Evolutionary conservation across 1,140 invertebrate species (phyloP).

Genomic region (Microplitis demolitor): DNA sequence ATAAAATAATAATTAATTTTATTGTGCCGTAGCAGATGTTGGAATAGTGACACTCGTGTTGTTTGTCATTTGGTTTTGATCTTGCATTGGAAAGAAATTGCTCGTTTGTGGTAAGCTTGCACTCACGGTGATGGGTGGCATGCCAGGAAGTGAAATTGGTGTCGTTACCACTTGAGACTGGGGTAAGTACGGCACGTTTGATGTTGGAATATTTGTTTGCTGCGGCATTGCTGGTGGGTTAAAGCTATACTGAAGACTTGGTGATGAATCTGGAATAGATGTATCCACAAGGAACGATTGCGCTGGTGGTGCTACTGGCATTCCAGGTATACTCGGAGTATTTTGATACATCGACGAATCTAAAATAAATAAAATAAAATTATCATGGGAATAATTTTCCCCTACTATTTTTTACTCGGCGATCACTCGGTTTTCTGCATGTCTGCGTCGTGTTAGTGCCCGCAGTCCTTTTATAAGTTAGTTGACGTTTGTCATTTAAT

Average conservation of each 20-base stretch:
- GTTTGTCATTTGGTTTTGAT: constrained; percentile 41
- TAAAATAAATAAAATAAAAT: background rate
- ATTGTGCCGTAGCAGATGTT: constrained; percentile 40
- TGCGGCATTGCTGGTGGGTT: constrained; percentile 25
- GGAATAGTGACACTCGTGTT: constrained; percentile 26
- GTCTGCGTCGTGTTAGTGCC: too few relatives aligned
- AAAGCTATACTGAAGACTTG: constrained; percentile 32
- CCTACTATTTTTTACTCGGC: too few relatives aligned
- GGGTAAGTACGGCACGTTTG: constrained; percentile 36
- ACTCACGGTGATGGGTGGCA: constrained; percentile 83
- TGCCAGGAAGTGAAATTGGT: constrained; percentile 76
- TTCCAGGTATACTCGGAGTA: constrained; percentile 65
- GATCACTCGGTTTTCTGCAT: too few relatives aligned
- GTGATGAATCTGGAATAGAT: constrained; percentile 18
- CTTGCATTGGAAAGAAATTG: constrained; percentile 44
- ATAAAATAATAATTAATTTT: constrained; percentile 26
- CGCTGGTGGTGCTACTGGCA: constrained; percentile 64
- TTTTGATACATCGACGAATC: constrained; percentile 39
- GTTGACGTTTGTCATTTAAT: too few relatives aligned
- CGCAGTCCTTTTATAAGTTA: too few relatives aligned
- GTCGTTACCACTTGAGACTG: constrained; percentile 65
- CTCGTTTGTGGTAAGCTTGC: constrained; percentile 67
- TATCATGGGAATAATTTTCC: too few relatives aligned
- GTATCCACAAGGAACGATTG: constrained; percentile 40
- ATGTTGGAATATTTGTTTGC: constrained; percentile 10